Evolutionary conservation across 1,140 invertebrate genomes (phyloP), one percentile per base, ranked within the genome.

Genomic region (Pachyrhynchus sulphureomaculatus): DNA sequence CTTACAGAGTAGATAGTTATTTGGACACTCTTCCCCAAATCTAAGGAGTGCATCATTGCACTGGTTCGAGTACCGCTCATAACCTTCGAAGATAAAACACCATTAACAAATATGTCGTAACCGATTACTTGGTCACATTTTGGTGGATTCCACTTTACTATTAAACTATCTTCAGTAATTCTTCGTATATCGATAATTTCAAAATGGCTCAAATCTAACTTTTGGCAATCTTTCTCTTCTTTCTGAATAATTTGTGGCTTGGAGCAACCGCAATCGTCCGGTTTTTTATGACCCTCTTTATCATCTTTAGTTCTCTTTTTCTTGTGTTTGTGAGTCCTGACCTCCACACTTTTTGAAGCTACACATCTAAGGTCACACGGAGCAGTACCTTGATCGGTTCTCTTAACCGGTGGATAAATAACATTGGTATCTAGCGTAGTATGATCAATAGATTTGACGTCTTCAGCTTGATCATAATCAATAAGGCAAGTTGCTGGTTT

Each of bases 101-200:
- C 67, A 21, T 71, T 63, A 3, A 70, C 61, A 20, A 51, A 60
- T 12, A 71, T 63, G 33, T 71, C 70, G 37, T 71, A 71, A 0
- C 70, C 70, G 15, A 37, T 60, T 3, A 70, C 39, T 13, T 47
- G n/a, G 12, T 36, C 41, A 33, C 29, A 44, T 34, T 52, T 36
- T 1, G 66, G 62, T 13, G 53, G 37, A 26, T 33, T 64, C 70
- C 70, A 71, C 55, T 70, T 68, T 10, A 71, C 55, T 17, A 71
- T 62, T 12, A 71, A 52, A 32, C 70, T 70, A 32, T 71, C 64
- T 2, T 64, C 47, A 2, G 68, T 67, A n/a, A 71, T 68, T 17
- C 62, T 52, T 42, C 55, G 13, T 4, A 67, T 65, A 29, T 67
- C 62, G 1, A 62, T 26, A 1, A 67, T 54, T 39, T 67, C 62